Conservation (phyloP, 2,797 vertebrate genomes). For the Loriculus beryllinus region DNA sequence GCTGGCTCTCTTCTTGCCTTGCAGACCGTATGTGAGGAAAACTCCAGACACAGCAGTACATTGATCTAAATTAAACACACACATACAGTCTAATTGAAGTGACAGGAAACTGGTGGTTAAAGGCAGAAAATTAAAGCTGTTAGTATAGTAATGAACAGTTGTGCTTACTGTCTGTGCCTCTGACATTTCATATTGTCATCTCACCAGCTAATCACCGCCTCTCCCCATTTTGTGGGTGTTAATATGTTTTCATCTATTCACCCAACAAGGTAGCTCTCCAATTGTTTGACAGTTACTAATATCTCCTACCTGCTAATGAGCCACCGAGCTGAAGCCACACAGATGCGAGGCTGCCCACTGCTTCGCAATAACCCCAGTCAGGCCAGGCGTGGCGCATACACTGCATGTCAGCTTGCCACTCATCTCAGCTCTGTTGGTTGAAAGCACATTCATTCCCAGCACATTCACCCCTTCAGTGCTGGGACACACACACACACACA, state of each 20-base stretch:
- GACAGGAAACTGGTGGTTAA: slow-evolving; percentile 67
- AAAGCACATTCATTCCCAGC: no score
- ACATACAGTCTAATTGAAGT: slow-evolving; percentile 53
- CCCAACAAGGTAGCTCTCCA: slow-evolving; percentile 46
- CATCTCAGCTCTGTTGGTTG: fast-evolving
- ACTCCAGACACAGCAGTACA: slow-evolving; percentile 39
- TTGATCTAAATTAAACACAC: slow-evolving; percentile 69
- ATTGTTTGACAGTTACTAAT: slow-evolving; percentile 47
- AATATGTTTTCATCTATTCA: slow-evolving; percentile 60
- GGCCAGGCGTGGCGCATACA: background rate
- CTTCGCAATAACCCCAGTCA: background rate
- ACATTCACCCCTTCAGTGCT: fast-evolving
- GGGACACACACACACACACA: background rate
- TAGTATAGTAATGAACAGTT: slow-evolving; percentile 73
- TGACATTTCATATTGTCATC: slow-evolving; percentile 70
- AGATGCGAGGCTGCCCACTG: background rate
- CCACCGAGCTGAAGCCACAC: background rate
- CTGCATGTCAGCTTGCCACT: fast-evolving
- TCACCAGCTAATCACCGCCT: slow-evolving; percentile 59
- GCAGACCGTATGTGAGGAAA: background rate
- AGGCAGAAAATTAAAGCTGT: slow-evolving; percentile 70
- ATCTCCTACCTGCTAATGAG: slow-evolving; percentile 62
- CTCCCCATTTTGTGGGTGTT: slow-evolving; percentile 56
- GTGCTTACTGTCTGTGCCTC: slow-evolving; percentile 63
- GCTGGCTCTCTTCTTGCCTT: background rate